phyloP scores from a whole-genome alignment of 2,797 vertebrate genomes.

The Amazona ochrocephala region DNA sequence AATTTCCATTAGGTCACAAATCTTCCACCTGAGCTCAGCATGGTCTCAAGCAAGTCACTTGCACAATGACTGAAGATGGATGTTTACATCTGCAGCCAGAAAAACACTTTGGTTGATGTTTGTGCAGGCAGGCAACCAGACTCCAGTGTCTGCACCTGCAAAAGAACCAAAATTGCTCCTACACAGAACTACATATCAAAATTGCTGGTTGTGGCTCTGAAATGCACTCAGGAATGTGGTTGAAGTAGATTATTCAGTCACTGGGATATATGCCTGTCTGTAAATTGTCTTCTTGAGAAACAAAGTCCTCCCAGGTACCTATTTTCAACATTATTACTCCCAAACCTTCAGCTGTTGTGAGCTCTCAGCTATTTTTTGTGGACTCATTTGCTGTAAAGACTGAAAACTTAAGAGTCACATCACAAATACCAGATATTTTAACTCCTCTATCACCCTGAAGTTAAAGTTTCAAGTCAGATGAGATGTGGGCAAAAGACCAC shows the following conservation, averaged over 20 bases:
- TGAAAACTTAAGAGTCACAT: background rate
- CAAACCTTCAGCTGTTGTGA: background rate
- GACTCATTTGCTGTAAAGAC: background rate
- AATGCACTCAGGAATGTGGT: background rate
- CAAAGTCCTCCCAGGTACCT: background rate
- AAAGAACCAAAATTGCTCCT: background rate
- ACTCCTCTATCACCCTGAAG: background rate
- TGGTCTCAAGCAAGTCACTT: background rate
- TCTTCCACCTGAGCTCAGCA: background rate
- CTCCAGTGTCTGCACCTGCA: background rate
- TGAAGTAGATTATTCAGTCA: background rate
- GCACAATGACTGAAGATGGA: background rate
- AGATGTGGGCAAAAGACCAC: background rate
- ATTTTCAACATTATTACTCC: background rate
- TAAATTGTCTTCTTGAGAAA: background rate
- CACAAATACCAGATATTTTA: background rate
- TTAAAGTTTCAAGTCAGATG: background rate
- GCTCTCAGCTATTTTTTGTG: background rate
- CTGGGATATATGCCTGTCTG: background rate
- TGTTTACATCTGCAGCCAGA: background rate
- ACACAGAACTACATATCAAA: background rate
- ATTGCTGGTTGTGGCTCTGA: background rate
- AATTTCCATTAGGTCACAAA: background rate
- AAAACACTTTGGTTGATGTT: background rate
- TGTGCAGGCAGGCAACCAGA: background rate